Percentiles rank a stretch among this genome's conserved stretches.
Evolutionary conservation across 2,888 invertebrate genomes (phyloP).

Genomic region (Mesorhabditis sp.): DNA sequence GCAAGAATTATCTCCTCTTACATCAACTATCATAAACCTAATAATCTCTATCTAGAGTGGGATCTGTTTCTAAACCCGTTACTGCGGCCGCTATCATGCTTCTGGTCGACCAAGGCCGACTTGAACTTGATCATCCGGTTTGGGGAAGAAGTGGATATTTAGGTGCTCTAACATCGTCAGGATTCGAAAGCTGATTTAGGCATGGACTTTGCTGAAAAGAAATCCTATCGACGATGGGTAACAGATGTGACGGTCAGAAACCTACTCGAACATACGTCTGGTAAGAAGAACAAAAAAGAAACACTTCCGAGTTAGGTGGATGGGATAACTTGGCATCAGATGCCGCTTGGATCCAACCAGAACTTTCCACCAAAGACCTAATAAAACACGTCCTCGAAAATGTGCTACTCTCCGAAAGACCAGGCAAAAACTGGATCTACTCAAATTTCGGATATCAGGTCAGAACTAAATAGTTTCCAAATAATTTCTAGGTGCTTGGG

Average conservation of each 20-base stretch:
- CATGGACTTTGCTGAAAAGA: conserved; percentile 43
- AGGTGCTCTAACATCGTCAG: conserved; percentile 17
- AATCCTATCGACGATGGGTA: conserved; percentile 46
- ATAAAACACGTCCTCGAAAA: conserved; percentile 39
- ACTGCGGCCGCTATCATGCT: conserved; percentile 53
- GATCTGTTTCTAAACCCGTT: conserved; percentile 55
- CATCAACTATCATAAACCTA: background rate
- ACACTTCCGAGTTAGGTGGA: conserved; percentile 31
- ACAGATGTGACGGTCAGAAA: conserved; percentile 52
- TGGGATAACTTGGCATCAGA: conserved; percentile 54
- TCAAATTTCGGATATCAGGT: conserved; percentile 57
- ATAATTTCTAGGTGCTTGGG: conserved; percentile 23
- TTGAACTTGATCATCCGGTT: conserved; percentile 41
- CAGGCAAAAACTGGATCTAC: conserved; percentile 53
- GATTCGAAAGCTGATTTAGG: conserved; percentile 11
- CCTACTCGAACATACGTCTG: conserved; percentile 53
- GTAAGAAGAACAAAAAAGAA: conserved; percentile 15
- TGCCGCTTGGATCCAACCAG: conserved; percentile 56
- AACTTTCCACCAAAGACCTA: conserved; percentile 38
- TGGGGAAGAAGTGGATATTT: conserved; percentile 18
- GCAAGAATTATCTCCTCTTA: conserved; percentile 12
- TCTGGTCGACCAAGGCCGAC: conserved; percentile 46
- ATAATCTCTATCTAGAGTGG: conserved; percentile 33
- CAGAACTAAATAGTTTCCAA: conserved; percentile 31
- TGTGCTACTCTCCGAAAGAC: conserved; percentile 38